phyloP scores from a whole-genome alignment of 2,113 vertebrate species.

The Emydura subglobosa region DNA sequence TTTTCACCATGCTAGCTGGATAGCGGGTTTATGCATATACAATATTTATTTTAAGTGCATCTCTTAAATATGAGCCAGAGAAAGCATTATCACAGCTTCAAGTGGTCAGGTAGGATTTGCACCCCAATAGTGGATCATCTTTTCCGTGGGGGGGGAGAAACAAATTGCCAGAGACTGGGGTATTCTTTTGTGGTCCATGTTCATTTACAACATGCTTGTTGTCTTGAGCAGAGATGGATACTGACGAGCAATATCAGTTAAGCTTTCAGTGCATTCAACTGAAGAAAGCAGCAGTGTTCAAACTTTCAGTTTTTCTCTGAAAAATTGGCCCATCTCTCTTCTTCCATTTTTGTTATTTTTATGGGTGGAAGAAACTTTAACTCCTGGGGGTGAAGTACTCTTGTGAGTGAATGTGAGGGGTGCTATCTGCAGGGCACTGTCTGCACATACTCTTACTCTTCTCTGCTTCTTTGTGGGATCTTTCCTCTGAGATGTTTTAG shows the following conservation, averaged over 20 bases:
- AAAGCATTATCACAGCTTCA: background rate
- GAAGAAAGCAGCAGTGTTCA: accelerated
- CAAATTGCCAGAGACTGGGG: background rate
- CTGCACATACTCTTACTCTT: background rate
- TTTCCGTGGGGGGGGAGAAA: background rate
- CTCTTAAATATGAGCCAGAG: background rate
- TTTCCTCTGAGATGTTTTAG: background rate
- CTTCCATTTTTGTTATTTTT: background rate
- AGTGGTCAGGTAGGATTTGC: background rate
- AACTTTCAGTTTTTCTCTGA: background rate
- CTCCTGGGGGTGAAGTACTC: background rate
- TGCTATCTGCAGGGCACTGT: background rate
- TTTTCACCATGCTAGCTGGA: background rate
- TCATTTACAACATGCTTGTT: background rate
- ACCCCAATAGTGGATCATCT: background rate
- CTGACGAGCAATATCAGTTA: background rate
- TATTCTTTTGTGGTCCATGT: background rate
- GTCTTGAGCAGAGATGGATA: background rate
- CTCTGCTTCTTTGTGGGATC: background rate
- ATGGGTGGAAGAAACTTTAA: background rate
- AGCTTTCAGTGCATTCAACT: too few species aligned
- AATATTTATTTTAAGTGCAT: background rate
- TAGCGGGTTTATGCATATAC: background rate
- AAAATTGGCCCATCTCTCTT: background rate
- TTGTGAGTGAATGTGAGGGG: background rate